Base-by-base conservation (phyloP, 2,888 invertebrate genomes). In the Ceratothoa steindachneri region DNA sequence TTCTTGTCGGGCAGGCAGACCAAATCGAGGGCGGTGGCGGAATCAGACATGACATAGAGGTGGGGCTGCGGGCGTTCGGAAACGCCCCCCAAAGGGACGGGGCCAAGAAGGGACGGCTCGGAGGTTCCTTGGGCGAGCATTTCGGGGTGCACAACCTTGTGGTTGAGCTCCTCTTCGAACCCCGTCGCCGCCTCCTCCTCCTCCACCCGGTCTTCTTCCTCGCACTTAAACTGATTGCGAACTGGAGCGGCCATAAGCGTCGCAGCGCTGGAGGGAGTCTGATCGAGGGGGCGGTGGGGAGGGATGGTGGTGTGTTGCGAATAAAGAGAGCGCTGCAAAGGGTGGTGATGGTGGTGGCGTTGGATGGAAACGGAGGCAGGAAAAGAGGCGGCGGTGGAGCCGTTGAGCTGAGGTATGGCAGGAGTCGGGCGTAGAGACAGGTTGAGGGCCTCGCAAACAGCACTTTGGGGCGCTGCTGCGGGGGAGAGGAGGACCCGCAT, bases 141-240 rank as follows among this genome's bases (percentile, higher is more conserved):
- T 31, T 67, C 67, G 1, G 72, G 97, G 96, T 72, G 91, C 91
- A n/a, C n/a, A n/a, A n/a, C n/a, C n/a, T n/a, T n/a, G n/a, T n/a
- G n/a, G n/a, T n/a, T n/a, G n/a, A 83, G 28, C 75, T 75, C 71
- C 65, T 71, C 75, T 51, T 75, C 75, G 55, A 75, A 71, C 15
- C n/a, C n/a, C 22, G 73, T 72, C 7, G 72, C 30, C 0, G 30
- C 70, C 30, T 60, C 30, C 5, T 27, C 22, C 3, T n/a, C n/a
- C n/a, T n/a, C n/a, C n/a, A n/a, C n/a, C n/a, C n/a, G n/a, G n/a
- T n/a, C n/a, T n/a, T 24, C 67, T 22, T 55, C 55, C 41, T 67
- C 15, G 15, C 30, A 55, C 29, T 27, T 69, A 19, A 55, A 52
- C 27, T 41, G 31, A 29, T 30, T 30, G 31, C 15, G 41, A 19